These are phyloP conservation scores for Etheostoma cragini DNA, from an alignment of 2,113 vertebrate genomes.

Conservation along the genomic window DNA sequence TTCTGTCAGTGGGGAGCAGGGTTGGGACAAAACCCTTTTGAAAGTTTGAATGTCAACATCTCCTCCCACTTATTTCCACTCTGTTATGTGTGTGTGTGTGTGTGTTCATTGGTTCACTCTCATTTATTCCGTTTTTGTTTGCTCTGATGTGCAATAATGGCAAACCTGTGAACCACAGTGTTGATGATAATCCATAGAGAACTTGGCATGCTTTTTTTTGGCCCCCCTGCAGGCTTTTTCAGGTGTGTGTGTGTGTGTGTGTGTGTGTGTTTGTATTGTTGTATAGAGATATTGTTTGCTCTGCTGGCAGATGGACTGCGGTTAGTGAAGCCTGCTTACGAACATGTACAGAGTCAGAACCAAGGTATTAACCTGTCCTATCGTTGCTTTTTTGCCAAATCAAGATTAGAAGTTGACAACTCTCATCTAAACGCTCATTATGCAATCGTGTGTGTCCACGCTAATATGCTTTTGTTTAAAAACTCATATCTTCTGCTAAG, in stretches of 20 bases:
- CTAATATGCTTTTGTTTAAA: too few relatives aligned
- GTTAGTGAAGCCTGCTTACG: neutral
- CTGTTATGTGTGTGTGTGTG: conserved; percentile 8
- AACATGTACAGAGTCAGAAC: neutral
- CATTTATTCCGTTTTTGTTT: neutral
- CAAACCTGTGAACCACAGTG: neutral
- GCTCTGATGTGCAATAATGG: neutral
- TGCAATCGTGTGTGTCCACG: neutral
- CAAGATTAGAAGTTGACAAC: conserved; percentile 47
- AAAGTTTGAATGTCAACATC: conserved; percentile 69
- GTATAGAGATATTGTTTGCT: conserved; percentile 28
- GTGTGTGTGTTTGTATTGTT: conserved; percentile 11
- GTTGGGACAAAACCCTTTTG: conserved; percentile 58
- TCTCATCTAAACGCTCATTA: conserved; percentile 4
- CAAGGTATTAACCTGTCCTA: conserved; percentile 1
- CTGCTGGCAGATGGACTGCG: conserved; percentile 29
- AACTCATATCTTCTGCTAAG: too few relatives aligned
- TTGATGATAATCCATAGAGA: conserved; percentile 26
- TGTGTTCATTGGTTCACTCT: neutral
- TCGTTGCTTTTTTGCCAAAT: conserved; percentile 32
- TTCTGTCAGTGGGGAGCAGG: conserved; percentile 46
- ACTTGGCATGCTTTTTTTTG: conserved; percentile 9
- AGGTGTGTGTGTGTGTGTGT: conserved; percentile 30
- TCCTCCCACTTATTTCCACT: conserved; percentile 34
- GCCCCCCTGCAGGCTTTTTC: neutral